A percentile compares a stretch with the other conserved stretches of the same genome.
Conservation (phyloP, 2,888 invertebrate genomes). For the Steromphala cineraria region DNA sequence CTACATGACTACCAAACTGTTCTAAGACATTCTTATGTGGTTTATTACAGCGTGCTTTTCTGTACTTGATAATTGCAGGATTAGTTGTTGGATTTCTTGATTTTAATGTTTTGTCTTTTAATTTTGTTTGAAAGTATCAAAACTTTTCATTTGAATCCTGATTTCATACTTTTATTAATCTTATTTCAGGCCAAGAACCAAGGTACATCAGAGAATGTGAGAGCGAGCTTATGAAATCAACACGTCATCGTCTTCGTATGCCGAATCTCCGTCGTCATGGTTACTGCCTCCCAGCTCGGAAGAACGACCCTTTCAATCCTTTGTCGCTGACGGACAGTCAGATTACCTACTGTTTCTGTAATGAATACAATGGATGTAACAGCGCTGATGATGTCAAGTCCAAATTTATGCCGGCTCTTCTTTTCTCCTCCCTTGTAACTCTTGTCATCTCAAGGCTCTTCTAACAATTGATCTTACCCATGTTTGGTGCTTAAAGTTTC, state of each 20-base stretch:
- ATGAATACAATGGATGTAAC: conserved; percentile 75
- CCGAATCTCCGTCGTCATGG: conserved; percentile 73
- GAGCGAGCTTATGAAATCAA: conserved; percentile 62
- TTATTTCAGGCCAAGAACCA: conserved; percentile 68
- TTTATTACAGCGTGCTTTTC: no score
- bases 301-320: conserved; percentile 69
- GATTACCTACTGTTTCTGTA: conserved; percentile 73
- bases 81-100: no score
- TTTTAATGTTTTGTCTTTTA: no score
- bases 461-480: neutral
- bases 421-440: neutral
- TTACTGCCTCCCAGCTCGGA: conserved; percentile 71
- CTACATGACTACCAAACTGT: no score
- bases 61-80: no score
- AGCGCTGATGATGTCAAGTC: conserved; percentile 37
- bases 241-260: conserved; percentile 69
- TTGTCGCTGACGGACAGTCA: conserved; percentile 51
- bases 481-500: no score
- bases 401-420: neutral
- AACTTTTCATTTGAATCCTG: neutral
- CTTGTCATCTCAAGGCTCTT: neutral
- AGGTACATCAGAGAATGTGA: conserved; percentile 73
- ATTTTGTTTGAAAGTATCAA: neutral
- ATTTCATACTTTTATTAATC: neutral
- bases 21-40: no score